phyloP scores from a whole-genome alignment of 2,888 invertebrate genomes.

The Pristionchus mayeri region DNA sequence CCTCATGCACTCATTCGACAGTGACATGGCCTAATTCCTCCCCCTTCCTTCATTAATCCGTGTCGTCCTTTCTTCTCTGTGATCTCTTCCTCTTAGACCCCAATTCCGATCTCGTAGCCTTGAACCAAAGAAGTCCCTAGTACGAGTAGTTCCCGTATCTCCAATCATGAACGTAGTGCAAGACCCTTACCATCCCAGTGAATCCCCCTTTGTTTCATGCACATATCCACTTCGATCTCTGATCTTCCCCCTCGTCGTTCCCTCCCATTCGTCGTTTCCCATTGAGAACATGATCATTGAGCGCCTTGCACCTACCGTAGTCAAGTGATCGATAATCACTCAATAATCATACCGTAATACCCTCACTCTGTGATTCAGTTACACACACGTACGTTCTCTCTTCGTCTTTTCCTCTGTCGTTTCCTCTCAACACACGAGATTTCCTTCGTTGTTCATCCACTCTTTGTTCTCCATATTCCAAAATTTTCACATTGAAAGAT shows the following conservation, averaged over 20 bases:
- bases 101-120: background rate
- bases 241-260: background rate
- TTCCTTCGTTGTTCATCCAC: background rate
- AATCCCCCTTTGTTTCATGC: background rate
- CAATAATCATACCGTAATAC: slow-evolving; percentile 43
- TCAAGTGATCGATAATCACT: background rate
- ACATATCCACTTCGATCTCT: background rate
- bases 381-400: background rate
- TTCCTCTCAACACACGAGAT: background rate
- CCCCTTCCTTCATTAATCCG: background rate
- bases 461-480: background rate
- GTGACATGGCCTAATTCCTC: slow-evolving; percentile 11
- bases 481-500: slow-evolving; percentile 36
- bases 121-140: background rate
- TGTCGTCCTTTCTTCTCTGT: no score
- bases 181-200: background rate
- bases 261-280: background rate
- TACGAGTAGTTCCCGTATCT: slow-evolving; percentile 33
- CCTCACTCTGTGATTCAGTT: background rate
- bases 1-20: slow-evolving; percentile 61
- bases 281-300: background rate
- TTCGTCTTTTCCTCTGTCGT: slow-evolving; percentile 2
- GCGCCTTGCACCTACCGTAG: slow-evolving; percentile 12
- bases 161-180: background rate
- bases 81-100: background rate